Evolutionary conservation across 2,888 invertebrate genomes (phyloP).

Genomic region (Ennomos fuscantarius): DNA sequence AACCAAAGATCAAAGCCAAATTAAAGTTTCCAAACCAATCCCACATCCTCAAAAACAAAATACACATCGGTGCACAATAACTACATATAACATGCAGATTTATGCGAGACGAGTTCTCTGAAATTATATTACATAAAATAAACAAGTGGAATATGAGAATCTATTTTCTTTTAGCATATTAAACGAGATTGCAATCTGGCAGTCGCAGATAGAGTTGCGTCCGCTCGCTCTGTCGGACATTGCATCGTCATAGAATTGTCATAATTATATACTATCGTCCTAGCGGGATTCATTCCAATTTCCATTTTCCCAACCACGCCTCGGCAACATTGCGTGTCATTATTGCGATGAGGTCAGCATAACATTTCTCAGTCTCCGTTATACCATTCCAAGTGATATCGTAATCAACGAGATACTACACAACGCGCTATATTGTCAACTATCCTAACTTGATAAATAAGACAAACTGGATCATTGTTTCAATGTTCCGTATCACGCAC

Average conservation of each 20-base stretch:
- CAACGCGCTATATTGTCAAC: conserved; percentile 24
- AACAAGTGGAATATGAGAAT: conserved; percentile 29
- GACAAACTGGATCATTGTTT: conserved; percentile 28
- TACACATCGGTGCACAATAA: no score
- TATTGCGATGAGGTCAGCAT: conserved; percentile 56
- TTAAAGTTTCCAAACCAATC: conserved; percentile 20
- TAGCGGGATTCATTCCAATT: conserved; percentile 56
- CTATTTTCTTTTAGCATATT: conserved; percentile 35
- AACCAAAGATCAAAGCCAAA: conserved; percentile 20
- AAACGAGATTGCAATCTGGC: conserved; percentile 46
- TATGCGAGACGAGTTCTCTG: background rate
- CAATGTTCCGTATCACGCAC: conserved; percentile 29
- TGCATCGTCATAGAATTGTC: conserved; percentile 19
- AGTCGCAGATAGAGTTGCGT: conserved; percentile 32
- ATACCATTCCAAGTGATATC: conserved; percentile 10
- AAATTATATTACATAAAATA: conserved; percentile 23
- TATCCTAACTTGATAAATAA: conserved; percentile 34
- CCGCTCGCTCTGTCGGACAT: conserved; percentile 30
- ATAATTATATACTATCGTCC: conserved; percentile 5
- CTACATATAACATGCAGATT: background rate
- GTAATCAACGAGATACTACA: conserved; percentile 26
- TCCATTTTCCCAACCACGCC: conserved; percentile 58
- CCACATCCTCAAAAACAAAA: conserved; percentile 3
- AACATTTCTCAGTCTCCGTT: conserved; percentile 16
- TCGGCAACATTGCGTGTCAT: conserved; percentile 44